These are phyloP conservation scores for Planococcus citri DNA, from an alignment of 1,140 invertebrate genomes.

Conservation along the genomic window DNA sequence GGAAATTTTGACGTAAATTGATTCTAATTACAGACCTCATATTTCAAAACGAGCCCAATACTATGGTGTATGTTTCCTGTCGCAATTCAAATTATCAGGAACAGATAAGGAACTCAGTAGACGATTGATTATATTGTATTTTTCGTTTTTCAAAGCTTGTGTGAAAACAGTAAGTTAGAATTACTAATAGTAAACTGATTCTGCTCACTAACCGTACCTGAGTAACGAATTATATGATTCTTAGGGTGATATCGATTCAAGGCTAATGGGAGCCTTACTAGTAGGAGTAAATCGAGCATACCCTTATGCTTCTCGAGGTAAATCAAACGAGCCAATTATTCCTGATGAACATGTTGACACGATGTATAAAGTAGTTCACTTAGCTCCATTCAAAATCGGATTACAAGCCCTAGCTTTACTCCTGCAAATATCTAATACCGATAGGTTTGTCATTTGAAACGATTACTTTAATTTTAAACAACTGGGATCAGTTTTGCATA, in stretches of 20 bases:
- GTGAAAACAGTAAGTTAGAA: constrained; percentile 52
- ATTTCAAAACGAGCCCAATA: constrained; percentile 76
- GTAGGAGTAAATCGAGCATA: constrained; percentile 79
- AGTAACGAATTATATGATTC: constrained; percentile 27
- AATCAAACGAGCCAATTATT: constrained; percentile 30
- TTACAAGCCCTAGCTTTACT: constrained; percentile 78
- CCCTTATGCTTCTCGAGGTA: constrained; percentile 53
- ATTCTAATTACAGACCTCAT: constrained; percentile 64
- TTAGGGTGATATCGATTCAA: constrained; percentile 76
- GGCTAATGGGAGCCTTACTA: constrained; percentile 82
- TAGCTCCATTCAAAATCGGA: constrained; percentile 66
- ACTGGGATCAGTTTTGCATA: no score
- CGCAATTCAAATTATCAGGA: constrained; percentile 58
- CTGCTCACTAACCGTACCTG: neutral
- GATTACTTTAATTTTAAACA: constrained; percentile 18
- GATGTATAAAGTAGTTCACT: constrained; percentile 78
- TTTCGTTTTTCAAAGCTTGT: constrained; percentile 87
- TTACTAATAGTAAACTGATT: no score
- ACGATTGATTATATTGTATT: constrained; percentile 79
- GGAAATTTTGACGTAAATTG: no score
- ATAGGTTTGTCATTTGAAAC: constrained; percentile 41
- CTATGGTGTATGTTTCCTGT: constrained; percentile 84
- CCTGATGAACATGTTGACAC: constrained; percentile 56
- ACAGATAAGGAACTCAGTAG: constrained; percentile 64
- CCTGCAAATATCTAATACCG: constrained; percentile 59